Evolutionary conservation across 2,888 invertebrate species (phyloP), one percentile per base, ranked within the genome.

Genomic region (Nomada hirtipes): DNA sequence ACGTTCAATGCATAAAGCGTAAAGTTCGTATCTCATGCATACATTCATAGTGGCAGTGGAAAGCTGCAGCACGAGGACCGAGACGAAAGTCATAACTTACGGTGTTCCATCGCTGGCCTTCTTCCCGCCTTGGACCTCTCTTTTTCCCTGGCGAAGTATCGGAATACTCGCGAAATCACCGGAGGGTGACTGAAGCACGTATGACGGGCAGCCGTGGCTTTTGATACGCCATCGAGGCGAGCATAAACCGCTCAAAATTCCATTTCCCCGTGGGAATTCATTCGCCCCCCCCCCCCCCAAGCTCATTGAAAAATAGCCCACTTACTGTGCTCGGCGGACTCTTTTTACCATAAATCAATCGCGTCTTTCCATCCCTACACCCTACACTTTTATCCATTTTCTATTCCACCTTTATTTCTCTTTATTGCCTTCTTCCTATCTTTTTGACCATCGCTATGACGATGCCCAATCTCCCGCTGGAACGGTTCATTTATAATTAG

Each of bases 1-100:
- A 90, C 91, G 91, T 92, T 92, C 91, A 92, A 93, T 93, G 91
- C 92, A 93, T 93, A 92, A 93, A 92, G 92, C 92, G 92, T 92
- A 91, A 93, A 93, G 93, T 93, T 93, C 89, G 88, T 92, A 92
- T 93, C 92, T 93, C 93, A 93, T 93, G 92, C 92, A 93, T 93
- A 92, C 91, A 93, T 93, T 93, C 92, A 92, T 93, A 90, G 82
- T 80, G 50, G 80, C 53, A 67, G 68, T 80, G 74, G 82, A 82
- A 79, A 79, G 77, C 70, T 23, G 42, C 23, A 75, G 74, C 44
- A 70, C 75, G 64, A 76, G 76, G 65, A 76, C 73, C 74, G 74
- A 85, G 89, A 89, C 90, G 89, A 87, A 90, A 90, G 86, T 90
- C 91, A 91, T 93, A 91, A 93, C 90, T 92, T 93, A 92, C 90